These are phyloP conservation scores for Girardia tigrina DNA, from an alignment of 2,888 invertebrate species.

Conservation along the genomic window DNA sequence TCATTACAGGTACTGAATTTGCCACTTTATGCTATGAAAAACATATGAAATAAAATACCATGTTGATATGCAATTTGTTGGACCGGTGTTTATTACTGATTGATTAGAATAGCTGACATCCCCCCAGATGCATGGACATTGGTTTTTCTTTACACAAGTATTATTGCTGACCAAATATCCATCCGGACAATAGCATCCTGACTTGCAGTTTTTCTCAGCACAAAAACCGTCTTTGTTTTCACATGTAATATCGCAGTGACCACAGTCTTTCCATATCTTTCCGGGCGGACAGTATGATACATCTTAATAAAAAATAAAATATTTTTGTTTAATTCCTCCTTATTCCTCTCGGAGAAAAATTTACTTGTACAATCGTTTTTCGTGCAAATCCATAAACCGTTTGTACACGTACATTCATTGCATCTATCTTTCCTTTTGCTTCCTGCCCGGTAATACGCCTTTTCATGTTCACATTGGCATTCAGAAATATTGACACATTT, in stretches of 20 bases:
- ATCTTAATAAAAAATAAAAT: conserved; percentile 1
- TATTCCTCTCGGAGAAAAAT: no score
- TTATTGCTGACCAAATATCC: conserved; percentile 33
- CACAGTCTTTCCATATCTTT: conserved; percentile 32
- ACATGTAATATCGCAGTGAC: conserved; percentile 30
- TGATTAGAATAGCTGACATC: conserved; percentile 29
- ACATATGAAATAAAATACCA: conserved; percentile 5
- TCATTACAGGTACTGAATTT: conserved; percentile 45
- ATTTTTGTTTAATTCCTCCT: no score
- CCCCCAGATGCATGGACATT: conserved; percentile 32
- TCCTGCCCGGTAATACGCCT: conserved; percentile 36
- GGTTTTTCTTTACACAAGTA: conserved; percentile 21
- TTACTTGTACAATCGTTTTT: conserved; percentile 34
- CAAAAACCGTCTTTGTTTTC: conserved; percentile 33
- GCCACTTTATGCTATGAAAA: not conserved
- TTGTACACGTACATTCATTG: conserved; percentile 37
- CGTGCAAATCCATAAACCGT: conserved; percentile 33
- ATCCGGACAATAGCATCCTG: conserved; percentile 34
- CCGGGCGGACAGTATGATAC: conserved; percentile 30
- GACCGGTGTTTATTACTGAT: not conserved
- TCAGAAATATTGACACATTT: conserved; percentile 38
- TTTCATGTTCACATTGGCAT: conserved; percentile 38
- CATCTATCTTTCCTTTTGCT: conserved; percentile 37
- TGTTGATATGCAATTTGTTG: conserved; percentile 21
- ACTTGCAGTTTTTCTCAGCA: not conserved